These are phyloP conservation scores for Ursus arctos DNA, from an alignment of 2,113 vertebrate species.

Conservation along the genomic window DNA sequence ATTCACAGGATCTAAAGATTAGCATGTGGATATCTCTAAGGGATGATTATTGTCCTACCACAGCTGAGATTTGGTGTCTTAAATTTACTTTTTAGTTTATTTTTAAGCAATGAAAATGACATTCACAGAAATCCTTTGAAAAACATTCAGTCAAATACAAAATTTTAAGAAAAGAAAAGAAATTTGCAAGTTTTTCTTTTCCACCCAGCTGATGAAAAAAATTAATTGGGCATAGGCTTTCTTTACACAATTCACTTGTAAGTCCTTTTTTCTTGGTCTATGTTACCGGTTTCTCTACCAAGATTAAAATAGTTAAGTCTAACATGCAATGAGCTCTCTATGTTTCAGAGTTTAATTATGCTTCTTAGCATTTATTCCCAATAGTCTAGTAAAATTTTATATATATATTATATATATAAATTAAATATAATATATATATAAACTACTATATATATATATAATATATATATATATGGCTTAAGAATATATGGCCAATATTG, in stretches of 20 bases:
- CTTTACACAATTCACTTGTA: not conserved
- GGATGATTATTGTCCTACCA: not conserved
- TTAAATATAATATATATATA: not conserved
- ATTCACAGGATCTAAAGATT: not conserved
- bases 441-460: not conserved
- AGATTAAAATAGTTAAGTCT: not conserved
- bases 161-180: constrained; percentile 36
- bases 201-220: not conserved
- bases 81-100: not conserved
- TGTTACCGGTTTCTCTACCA: not conserved
- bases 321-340: not conserved
- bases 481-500: not conserved
- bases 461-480: not conserved
- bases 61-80: not conserved
- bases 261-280: not conserved
- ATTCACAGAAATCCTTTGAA: constrained; percentile 6
- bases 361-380: not conserved
- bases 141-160: constrained; percentile 21
- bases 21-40: not conserved
- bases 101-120: constrained; percentile 1
- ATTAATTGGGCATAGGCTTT: not conserved
- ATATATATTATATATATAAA: not conserved
- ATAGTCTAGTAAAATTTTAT: not conserved
- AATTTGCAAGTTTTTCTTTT: not conserved
- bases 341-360: not conserved